Percentiles rank a stretch among this genome's conserved stretches.
These are phyloP conservation scores for Potorous gilbertii DNA, from an alignment of 2,797 vertebrate species.

Conservation along the genomic window DNA sequence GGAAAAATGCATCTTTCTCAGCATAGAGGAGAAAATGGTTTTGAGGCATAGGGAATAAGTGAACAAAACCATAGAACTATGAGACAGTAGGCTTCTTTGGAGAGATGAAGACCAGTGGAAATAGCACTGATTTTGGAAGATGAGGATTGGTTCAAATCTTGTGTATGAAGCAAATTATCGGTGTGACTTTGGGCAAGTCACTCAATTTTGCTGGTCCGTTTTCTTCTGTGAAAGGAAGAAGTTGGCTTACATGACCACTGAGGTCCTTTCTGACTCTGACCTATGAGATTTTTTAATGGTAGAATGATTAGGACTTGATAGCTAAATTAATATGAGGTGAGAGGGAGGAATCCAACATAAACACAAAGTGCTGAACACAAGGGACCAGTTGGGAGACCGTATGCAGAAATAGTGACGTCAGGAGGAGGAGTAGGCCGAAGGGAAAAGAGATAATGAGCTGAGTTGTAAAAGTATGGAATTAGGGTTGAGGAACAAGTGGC, in stretches of 20 bases:
- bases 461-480: background rate
- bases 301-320: background rate
- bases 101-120: background rate
- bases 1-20: background rate
- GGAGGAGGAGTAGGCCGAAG: background rate
- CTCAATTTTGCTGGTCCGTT: background rate
- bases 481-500: background rate
- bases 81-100: background rate
- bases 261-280: background rate
- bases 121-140: background rate
- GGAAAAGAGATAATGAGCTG: background rate
- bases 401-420: background rate
- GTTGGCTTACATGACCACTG: background rate
- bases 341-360: no score
- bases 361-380: background rate
- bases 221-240: background rate
- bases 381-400: background rate
- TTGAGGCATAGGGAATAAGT: background rate
- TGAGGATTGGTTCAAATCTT: background rate
- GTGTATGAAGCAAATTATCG: background rate
- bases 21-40: background rate
- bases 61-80: background rate
- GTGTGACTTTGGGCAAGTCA: background rate
- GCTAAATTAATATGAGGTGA: no score
- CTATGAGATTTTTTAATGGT: background rate